Conservation (phyloP, 2,797 vertebrate genomes). For the Okamejei kenojei region DNA sequence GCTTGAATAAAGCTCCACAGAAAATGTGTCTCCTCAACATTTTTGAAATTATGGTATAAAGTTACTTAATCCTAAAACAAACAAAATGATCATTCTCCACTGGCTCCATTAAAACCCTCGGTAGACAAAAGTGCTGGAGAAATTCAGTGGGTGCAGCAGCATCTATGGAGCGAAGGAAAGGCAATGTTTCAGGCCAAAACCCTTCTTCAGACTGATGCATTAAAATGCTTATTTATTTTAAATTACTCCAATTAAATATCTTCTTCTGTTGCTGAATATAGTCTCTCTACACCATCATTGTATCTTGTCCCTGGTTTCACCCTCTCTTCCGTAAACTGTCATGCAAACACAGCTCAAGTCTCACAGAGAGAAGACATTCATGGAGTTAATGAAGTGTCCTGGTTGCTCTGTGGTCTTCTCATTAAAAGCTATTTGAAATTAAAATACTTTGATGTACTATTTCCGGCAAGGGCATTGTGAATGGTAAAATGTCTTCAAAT, state of each 20-base stretch:
- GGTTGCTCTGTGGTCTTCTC: not conserved
- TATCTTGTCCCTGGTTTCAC: not conserved
- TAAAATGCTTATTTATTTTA: not conserved
- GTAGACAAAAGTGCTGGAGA: too few species aligned
- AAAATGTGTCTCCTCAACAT: not conserved
- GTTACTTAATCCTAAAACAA: not conserved
- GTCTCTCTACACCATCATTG: too few species aligned
- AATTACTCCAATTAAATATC: not conserved
- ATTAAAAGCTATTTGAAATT: not conserved
- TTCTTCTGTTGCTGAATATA: not conserved
- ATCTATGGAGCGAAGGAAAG: too few species aligned
- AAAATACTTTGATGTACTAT: not conserved
- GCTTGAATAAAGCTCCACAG: not conserved
- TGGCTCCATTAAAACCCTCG: not conserved
- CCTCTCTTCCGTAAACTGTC: not conserved
- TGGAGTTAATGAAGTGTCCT: not conserved
- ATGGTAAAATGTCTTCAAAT: not conserved
- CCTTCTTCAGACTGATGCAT: too few species aligned
- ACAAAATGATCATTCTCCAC: not conserved
- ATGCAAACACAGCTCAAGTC: not conserved
- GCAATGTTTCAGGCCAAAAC: too few species aligned
- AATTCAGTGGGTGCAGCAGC: too few species aligned
- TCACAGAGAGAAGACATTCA: not conserved
- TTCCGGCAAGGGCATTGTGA: not conserved
- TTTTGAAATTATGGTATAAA: not conserved